Conservation (phyloP, 1,140 invertebrate species). For the Eupeodes corollae region DNA sequence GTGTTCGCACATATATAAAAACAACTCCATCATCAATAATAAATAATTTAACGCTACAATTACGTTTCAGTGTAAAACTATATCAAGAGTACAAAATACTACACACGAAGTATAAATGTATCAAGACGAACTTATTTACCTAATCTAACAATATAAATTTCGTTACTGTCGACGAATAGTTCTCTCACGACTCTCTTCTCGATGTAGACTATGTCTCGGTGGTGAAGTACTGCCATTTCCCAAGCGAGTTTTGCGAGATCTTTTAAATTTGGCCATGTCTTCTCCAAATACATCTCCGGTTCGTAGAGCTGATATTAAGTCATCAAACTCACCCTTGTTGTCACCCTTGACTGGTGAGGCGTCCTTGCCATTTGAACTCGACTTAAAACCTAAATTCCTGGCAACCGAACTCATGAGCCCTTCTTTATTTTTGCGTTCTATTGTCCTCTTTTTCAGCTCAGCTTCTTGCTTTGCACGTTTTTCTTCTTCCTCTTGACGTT, state of each 20-base stretch:
- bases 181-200: slow-evolving; percentile 34
- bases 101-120: too few species aligned
- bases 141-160: too few species aligned
- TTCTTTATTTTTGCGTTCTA: slow-evolving; percentile 71
- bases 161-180: slow-evolving; percentile 28
- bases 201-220: slow-evolving; percentile 37
- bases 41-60: too few species aligned
- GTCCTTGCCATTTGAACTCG: slow-evolving; percentile 34
- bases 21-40: too few species aligned
- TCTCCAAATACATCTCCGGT: slow-evolving; percentile 96
- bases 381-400: slow-evolving; percentile 44
- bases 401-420: slow-evolving; percentile 51
- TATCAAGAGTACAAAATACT: too few species aligned
- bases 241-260: slow-evolving; percentile 49
- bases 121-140: too few species aligned
- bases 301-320: slow-evolving; percentile 87
- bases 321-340: slow-evolving; percentile 86
- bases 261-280: slow-evolving; percentile 83
- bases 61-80: too few species aligned
- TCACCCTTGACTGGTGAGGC: slow-evolving; percentile 41
- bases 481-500: slow-evolving; percentile 83
- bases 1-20: too few species aligned
- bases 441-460: slow-evolving; percentile 82
- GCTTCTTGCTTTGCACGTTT: slow-evolving; percentile 82
- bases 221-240: slow-evolving; percentile 46